phyloP scores from a whole-genome alignment of 2,113 vertebrate species.

The Onychostruthus taczanowskii region DNA sequence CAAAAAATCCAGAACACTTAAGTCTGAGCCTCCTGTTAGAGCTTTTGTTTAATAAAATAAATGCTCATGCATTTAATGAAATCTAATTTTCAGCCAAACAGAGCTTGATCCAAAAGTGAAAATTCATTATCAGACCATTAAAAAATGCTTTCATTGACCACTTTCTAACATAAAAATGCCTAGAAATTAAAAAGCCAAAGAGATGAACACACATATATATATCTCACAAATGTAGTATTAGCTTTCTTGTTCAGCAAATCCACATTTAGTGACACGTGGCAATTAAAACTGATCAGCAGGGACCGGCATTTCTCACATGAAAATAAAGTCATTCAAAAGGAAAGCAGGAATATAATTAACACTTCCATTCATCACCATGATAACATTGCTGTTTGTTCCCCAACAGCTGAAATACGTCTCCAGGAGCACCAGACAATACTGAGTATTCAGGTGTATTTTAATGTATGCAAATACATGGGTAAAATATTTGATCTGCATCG shows the following conservation, averaged over 20 bases:
- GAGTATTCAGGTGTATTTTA: background rate
- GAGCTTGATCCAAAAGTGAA: background rate
- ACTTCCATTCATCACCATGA: background rate
- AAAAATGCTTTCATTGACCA: background rate
- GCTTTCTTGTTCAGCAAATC: background rate
- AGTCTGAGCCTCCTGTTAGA: background rate
- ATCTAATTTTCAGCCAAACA: background rate
- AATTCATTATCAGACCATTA: background rate
- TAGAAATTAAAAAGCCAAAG: background rate
- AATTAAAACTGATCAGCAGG: background rate
- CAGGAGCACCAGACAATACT: background rate
- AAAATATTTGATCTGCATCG: background rate
- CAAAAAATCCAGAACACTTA: background rate
- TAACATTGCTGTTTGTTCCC: background rate
- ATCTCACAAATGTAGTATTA: background rate
- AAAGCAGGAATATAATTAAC: background rate
- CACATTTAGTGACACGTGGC: background rate
- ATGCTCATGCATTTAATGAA: fast-evolving
- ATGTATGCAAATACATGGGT: fast-evolving
- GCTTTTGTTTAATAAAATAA: background rate
- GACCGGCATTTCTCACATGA: background rate
- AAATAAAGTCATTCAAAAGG: background rate
- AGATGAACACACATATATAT: background rate
- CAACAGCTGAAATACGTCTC: background rate
- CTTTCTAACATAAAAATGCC: background rate